These are phyloP conservation scores for Lepidostoma basale DNA, from an alignment of 1,140 invertebrate genomes.

Conservation along the genomic window DNA sequence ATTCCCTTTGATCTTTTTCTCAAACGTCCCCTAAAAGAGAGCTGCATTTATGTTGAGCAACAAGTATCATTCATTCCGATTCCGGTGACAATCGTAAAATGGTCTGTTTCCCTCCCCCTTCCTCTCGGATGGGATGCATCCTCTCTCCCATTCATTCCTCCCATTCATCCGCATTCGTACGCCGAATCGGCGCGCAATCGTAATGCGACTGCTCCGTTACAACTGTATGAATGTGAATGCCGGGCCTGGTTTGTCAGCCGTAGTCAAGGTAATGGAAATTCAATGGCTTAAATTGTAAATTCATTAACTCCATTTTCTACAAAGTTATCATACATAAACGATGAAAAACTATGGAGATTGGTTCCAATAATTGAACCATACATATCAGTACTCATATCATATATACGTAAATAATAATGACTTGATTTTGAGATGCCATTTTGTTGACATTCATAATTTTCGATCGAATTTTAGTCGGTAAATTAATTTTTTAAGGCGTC, in stretches of 20 bases:
- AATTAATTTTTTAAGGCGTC: too few relatives aligned
- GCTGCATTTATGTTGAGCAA: slow-evolving; percentile 15
- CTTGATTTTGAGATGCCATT: too few relatives aligned
- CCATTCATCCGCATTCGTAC: slow-evolving; percentile 24
- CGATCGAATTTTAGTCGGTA: too few relatives aligned
- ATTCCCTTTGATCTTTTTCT: too few relatives aligned
- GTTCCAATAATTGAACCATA: too few relatives aligned
- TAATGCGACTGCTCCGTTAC: slow-evolving; percentile 29
- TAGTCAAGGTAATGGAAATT: neutral
- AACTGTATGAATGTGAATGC: slow-evolving; percentile 12
- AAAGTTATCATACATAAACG: too few relatives aligned
- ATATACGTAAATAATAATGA: too few relatives aligned
- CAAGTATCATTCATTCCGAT: slow-evolving; percentile 29
- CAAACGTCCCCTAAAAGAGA: too few relatives aligned
- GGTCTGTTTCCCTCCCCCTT: slow-evolving; percentile 6
- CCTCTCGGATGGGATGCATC: neutral
- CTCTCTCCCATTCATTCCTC: slow-evolving; percentile 19
- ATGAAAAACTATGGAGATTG: too few relatives aligned
- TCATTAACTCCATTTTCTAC: too few relatives aligned
- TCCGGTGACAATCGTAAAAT: slow-evolving; percentile 28
- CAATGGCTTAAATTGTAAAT: neutral
- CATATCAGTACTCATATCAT: too few relatives aligned
- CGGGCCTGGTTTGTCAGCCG: slow-evolving; percentile 1
- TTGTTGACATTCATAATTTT: too few relatives aligned
- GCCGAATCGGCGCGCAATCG: slow-evolving; percentile 39